A percentile compares a stretch with the other conserved stretches of the same genome.
phyloP scores from a whole-genome alignment of 2,888 invertebrate genomes.

The Leptinotarsa haldemani region DNA sequence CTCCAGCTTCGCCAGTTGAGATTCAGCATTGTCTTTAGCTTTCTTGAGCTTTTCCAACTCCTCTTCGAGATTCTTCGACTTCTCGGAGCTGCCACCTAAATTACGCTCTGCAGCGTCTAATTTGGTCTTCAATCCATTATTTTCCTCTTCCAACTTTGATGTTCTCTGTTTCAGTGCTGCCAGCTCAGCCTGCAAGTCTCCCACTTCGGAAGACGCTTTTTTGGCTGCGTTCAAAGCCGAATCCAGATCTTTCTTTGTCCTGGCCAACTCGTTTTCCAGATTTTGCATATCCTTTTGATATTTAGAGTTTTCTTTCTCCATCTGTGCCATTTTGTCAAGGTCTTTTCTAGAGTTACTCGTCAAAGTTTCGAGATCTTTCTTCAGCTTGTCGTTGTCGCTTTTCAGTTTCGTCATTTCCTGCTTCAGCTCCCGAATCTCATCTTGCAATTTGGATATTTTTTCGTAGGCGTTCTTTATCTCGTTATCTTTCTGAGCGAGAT shows the following conservation, averaged over 20 bases:
- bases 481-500: constrained; percentile 37
- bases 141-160: constrained; percentile 44
- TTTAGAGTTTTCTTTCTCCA: constrained; percentile 50
- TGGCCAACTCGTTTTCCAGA: constrained; percentile 46
- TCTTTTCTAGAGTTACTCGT: constrained; percentile 38
- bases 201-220: constrained; percentile 39
- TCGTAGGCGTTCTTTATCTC: constrained; percentile 44
- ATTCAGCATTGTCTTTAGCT: constrained; percentile 35
- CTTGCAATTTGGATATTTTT: constrained; percentile 41
- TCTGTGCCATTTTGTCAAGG: constrained; percentile 43
- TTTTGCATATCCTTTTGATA: constrained; percentile 42
- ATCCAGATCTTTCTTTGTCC: constrained; percentile 51
- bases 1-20: constrained; percentile 38
- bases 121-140: constrained; percentile 43
- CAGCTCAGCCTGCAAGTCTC: constrained; percentile 46
- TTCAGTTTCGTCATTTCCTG: constrained; percentile 40
- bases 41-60: constrained; percentile 43
- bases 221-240: constrained; percentile 42
- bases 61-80: constrained; percentile 27
- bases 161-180: constrained; percentile 43
- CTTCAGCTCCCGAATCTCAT: constrained; percentile 45
- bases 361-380: constrained; percentile 47
- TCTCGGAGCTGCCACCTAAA: constrained; percentile 17
- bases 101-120: constrained; percentile 30
- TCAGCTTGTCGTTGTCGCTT: constrained; percentile 46